Evolutionary conservation across 2,888 invertebrate species (phyloP).

Genomic region (Helobdella robusta): DNA sequence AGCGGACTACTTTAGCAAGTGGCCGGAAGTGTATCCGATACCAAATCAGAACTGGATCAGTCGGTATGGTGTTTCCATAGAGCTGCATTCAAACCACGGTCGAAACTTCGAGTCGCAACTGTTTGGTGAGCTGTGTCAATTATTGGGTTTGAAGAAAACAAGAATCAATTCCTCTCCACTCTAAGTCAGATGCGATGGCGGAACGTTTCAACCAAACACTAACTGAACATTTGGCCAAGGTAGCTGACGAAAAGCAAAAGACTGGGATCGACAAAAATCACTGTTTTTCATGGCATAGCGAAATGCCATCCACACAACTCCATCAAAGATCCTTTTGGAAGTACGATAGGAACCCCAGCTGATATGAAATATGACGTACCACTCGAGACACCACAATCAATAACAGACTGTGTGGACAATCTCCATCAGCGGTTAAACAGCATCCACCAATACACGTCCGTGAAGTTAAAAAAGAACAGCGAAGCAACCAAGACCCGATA

Average conservation of each 20-base stretch:
- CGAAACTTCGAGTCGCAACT: background rate
- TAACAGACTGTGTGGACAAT: no score
- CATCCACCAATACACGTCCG: no score
- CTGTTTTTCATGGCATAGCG: background rate
- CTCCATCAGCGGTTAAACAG: no score
- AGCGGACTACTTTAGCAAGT: background rate
- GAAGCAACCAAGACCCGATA: no score
- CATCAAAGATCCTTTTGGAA: no score
- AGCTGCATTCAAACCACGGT: background rate
- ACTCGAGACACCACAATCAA: no score
- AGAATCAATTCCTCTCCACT: background rate
- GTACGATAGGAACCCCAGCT: no score
- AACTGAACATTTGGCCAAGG: background rate
- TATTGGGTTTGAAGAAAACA: background rate
- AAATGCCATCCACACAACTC: background rate
- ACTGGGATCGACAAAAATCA: background rate
- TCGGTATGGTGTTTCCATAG: background rate
- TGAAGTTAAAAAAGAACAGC: no score
- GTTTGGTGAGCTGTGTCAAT: background rate
- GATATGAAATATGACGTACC: no score
- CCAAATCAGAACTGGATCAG: conserved; percentile 2
- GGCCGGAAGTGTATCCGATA: background rate
- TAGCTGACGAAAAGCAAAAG: background rate
- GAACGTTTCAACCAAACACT: background rate
- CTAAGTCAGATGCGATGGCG: background rate